Evolutionary conservation across 2,113 vertebrate species (phyloP).

Genomic region (Accipiter virgatus): DNA sequence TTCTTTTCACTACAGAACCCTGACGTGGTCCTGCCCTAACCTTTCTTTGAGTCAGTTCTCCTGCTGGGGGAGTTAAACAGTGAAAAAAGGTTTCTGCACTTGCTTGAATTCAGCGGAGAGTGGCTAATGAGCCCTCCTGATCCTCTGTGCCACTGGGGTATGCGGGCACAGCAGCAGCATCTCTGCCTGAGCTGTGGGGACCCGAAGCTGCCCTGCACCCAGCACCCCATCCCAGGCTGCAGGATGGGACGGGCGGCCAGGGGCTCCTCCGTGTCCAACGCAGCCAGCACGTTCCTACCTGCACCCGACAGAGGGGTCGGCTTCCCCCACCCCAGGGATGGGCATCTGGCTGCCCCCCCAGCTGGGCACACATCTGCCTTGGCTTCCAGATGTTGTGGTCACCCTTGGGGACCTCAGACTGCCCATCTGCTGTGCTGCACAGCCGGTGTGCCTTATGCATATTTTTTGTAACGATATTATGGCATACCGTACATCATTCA

Average conservation of each 20-base stretch:
- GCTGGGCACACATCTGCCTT: not conserved
- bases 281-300: not conserved
- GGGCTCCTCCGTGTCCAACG: not conserved
- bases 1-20: not conserved
- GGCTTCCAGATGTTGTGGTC: not conserved
- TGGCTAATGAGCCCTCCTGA: not conserved
- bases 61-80: conserved; percentile 27
- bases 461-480: not conserved
- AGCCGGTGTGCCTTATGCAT: not conserved
- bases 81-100: not conserved
- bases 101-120: not conserved
- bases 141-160: accelerated
- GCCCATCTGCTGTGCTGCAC: not conserved
- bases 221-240: accelerated
- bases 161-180: accelerated
- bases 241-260: accelerated
- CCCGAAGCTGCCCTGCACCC: accelerated
- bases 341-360: not conserved
- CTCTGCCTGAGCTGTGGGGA: accelerated
- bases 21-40: not conserved
- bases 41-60: conserved; percentile 32
- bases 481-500: not conserved
- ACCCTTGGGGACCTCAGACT: not conserved
- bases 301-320: too few relatives aligned
- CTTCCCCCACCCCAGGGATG: accelerated